Evolutionary conservation across 2,888 invertebrate genomes (phyloP), one percentile per base, ranked within the genome.

Genomic region (Drosophila niveifrons): DNA sequence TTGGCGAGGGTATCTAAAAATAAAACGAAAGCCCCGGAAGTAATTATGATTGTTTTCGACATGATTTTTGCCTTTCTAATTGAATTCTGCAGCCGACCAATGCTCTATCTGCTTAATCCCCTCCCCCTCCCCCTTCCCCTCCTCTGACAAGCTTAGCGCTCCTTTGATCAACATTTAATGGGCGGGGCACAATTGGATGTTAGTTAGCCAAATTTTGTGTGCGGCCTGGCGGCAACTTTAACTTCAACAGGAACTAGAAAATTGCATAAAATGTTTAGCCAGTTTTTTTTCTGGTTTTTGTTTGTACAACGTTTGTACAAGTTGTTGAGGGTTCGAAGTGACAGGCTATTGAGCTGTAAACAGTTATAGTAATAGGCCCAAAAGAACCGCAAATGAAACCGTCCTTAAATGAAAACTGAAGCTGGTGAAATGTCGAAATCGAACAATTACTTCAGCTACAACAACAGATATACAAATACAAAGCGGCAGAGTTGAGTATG

Each of bases 11-110:
- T 55, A 44, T 55, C 46, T 62, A 62, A 55, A 62, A 62, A 56
- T 63, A 66, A 69, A 68, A 61, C 39, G 55, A 68, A 31, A n/a
- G 43, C 66, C 75, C 75, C 75, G 81, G 79, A 83, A 79, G 81
- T 83, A 83, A 86, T 83, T 83, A 86, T 86, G 75, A 87, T 81
- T 81, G 74, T 72, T 79, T 75, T 65, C 72, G 79, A 75, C 83
- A 83, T 83, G 82, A 86, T 79, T 86, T 86, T 77, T 86, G 83
- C 67, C 77, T 83, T 83, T 80, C 71, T 86, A 82, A 82, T 82
- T 86, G 79, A 86, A 86, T 82, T 76, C 68, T 58, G 28, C 59
- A 72, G 29, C 39, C 17, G 44, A 28, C 23, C 44, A 55, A 50
- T 23, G 66, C 29, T 11, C 29, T 7, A 28, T 15, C 11, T 48